Conservation (phyloP, 1,140 invertebrate species). For the Lepidurus apus region DNA sequence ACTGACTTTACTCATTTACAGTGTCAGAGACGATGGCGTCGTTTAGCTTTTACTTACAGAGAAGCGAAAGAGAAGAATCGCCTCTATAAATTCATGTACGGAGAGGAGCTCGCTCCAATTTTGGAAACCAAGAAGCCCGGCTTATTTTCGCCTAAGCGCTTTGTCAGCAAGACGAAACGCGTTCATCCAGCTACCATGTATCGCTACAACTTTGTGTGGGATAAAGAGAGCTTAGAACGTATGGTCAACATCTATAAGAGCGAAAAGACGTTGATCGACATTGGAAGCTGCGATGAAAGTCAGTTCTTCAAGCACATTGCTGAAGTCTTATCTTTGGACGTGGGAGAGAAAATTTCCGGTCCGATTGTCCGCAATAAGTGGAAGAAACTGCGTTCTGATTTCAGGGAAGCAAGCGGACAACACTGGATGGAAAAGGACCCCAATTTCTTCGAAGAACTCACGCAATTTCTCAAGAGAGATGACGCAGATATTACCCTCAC, state of each 20-base stretch:
- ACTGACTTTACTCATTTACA: background rate
- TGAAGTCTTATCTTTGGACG: background rate
- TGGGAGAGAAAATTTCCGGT: background rate
- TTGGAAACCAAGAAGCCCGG: background rate
- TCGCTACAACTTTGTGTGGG: background rate
- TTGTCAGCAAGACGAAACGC: background rate
- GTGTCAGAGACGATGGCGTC: conserved; percentile 5
- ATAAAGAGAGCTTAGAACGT: conserved; percentile 5
- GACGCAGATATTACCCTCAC: conserved; percentile 18
- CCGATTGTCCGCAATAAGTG: background rate
- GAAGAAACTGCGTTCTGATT: conserved; percentile 4
- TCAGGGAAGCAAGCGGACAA: background rate
- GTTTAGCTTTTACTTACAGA: conserved; percentile 1
- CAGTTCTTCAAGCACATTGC: conserved; percentile 15
- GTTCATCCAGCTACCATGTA: conserved; percentile 18
- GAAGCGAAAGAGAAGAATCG: conserved; percentile 5
- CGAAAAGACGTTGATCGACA: background rate
- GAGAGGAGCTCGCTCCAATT: background rate
- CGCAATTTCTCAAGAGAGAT: background rate
- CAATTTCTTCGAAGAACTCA: background rate
- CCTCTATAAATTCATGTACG: background rate
- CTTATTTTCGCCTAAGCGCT: background rate
- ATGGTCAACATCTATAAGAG: conserved; percentile 3
- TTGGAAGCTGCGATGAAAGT: background rate
- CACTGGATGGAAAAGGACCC: conserved; percentile 9